phyloP scores from a whole-genome alignment of 2,888 invertebrate species.

The Eilema depressum region DNA sequence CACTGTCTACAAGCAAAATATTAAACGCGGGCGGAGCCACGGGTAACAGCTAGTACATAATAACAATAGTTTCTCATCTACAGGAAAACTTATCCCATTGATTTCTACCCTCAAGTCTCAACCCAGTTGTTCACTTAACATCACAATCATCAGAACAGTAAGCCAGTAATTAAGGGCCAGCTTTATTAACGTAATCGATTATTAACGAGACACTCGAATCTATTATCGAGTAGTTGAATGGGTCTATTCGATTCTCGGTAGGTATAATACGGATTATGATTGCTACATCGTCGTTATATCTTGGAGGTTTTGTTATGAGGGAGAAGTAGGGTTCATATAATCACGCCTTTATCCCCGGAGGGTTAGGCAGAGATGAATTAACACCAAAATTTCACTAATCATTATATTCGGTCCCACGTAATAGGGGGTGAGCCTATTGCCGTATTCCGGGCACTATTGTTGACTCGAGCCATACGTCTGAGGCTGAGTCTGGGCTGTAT shows the following conservation, averaged over 20 bases:
- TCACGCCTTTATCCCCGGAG: too few species aligned
- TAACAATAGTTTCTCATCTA: not conserved
- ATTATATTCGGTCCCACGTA: too few species aligned
- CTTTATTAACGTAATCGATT: constrained; percentile 30
- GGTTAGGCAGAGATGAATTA: too few species aligned
- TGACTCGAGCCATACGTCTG: too few species aligned
- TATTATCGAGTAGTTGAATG: constrained; percentile 22
- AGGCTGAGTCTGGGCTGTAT: too few species aligned
- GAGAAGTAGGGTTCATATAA: not conserved
- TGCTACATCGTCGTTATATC: not conserved
- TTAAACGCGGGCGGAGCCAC: too few species aligned
- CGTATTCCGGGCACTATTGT: too few species aligned
- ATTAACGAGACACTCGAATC: constrained; percentile 29
- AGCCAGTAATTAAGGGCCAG: constrained; percentile 27
- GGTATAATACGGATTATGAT: constrained; percentile 3
- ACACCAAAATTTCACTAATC: too few species aligned
- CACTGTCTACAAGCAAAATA: too few species aligned
- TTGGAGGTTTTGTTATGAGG: not conserved
- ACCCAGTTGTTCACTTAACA: not conserved
- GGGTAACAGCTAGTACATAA: not conserved
- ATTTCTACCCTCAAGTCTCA: not conserved
- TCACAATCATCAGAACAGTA: constrained; percentile 12
- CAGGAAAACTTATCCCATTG: not conserved
- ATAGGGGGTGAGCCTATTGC: too few species aligned
- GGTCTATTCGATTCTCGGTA: not conserved